A percentile compares a stretch with the other conserved stretches of the same genome.
Conservation (phyloP, 2,113 vertebrate species). For the Urocolius indicus region DNA sequence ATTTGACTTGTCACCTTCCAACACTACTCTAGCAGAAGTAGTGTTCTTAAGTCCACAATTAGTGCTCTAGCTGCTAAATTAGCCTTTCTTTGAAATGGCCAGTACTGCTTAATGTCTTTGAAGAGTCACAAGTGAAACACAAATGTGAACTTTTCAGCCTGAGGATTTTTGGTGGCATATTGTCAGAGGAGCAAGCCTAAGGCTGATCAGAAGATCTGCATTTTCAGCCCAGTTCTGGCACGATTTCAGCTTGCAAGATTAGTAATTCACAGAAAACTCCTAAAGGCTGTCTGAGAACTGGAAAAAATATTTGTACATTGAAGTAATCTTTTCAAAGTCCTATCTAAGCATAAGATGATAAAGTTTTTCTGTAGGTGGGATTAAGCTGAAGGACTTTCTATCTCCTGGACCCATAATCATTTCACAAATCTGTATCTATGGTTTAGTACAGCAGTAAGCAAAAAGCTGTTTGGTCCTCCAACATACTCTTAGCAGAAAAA, state of each 20-base stretch:
- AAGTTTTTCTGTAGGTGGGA: not conserved
- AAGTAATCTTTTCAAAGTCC: not conserved
- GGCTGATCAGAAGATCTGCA: not conserved
- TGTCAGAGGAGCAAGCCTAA: not conserved
- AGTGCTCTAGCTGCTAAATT: not conserved
- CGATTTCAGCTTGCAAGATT: not conserved
- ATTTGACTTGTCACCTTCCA: not conserved
- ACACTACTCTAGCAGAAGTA: not conserved
- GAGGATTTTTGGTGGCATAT: not conserved
- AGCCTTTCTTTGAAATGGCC: not conserved
- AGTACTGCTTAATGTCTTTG: not conserved
- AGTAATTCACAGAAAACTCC: not conserved
- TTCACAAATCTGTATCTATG: not conserved
- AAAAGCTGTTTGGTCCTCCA: not conserved
- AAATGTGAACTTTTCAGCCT: not conserved
- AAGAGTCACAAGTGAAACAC: not conserved
- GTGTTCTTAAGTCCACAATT: not conserved
- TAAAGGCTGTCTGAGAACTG: not conserved
- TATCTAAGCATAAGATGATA: not conserved
- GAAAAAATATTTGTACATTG: not conserved
- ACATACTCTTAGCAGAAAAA: not conserved
- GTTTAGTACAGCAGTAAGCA: not conserved
- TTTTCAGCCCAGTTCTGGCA: not conserved
- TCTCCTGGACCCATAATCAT: not conserved
- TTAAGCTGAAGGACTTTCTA: not conserved